A percentile compares a stretch with the other conserved stretches of the same genome.
Conservation (phyloP, 2,888 invertebrate genomes). For the Spodoptera littoralis region DNA sequence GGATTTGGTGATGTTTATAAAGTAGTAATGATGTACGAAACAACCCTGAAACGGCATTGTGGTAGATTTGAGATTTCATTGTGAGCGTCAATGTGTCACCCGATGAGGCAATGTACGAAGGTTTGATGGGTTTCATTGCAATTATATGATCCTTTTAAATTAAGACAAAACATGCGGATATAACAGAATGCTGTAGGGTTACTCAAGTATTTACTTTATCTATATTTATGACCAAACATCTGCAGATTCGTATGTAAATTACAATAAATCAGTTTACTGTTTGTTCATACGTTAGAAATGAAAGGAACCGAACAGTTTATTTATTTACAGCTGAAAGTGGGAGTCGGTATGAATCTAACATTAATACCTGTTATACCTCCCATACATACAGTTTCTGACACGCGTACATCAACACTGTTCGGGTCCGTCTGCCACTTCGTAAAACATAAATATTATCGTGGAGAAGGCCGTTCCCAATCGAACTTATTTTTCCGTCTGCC, state of each 20-base stretch:
- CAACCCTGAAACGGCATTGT: conserved; percentile 48
- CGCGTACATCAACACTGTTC: conserved; percentile 77
- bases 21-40: conserved; percentile 71
- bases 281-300: conserved; percentile 64
- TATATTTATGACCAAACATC: conserved; percentile 59
- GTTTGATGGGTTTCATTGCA: conserved; percentile 29
- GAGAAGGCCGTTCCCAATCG: conserved; percentile 85
- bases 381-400: conserved; percentile 76
- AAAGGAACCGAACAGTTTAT: conserved; percentile 68
- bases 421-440: conserved; percentile 80
- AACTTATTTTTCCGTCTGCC: conserved; percentile 88
- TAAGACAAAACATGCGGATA: conserved; percentile 25
- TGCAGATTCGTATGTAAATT: conserved; percentile 58
- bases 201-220: conserved; percentile 47
- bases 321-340: conserved; percentile 65
- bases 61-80: conserved; percentile 31
- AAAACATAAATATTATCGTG: conserved; percentile 88
- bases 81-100: conserved; percentile 35
- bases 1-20: conserved; percentile 77
- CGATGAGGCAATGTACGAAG: conserved; percentile 25
- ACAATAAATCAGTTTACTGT: conserved; percentile 60
- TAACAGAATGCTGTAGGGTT: conserved; percentile 31
- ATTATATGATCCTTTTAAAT: conserved; percentile 35
- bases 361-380: conserved; percentile 65
- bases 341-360: conserved; percentile 66